Conservation (phyloP, 2,113 vertebrate species). For the Amphilophus citrinellus region DNA sequence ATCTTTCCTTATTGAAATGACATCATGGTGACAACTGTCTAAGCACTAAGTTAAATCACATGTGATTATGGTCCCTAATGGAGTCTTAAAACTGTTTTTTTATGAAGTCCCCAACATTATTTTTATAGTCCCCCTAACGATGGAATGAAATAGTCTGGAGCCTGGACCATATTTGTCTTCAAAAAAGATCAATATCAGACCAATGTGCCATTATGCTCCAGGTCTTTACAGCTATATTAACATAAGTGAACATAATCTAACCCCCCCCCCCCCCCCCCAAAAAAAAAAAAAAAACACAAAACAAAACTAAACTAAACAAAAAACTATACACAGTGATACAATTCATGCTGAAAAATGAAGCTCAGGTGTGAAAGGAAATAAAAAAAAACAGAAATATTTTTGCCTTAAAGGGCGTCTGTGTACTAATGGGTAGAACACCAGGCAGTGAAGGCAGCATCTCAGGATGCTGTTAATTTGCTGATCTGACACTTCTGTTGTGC, state of each 20-base stretch:
- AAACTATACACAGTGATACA: not conserved
- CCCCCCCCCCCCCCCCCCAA: not conserved
- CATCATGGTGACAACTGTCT: not conserved
- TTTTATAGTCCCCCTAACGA: not conserved
- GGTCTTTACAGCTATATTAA: not conserved
- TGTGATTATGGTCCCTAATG: conserved; percentile 7
- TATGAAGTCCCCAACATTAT: conserved; percentile 23
- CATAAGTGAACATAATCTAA: not conserved
- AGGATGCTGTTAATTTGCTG: not conserved
- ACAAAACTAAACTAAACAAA: not conserved
- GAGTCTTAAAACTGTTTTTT: conserved; percentile 12
- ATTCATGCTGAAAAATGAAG: not conserved
- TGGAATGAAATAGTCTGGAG: conserved; percentile 15
- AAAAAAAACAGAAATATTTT: not conserved
- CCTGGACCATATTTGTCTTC: conserved; percentile 4
- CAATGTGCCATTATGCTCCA: conserved; percentile 1
- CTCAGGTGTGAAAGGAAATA: not conserved
- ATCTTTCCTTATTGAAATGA: not conserved
- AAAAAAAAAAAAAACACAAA: not conserved
- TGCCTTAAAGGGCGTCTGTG: not conserved
- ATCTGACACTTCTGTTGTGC: not conserved
- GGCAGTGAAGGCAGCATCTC: conserved; percentile 5
- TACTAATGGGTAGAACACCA: not conserved
- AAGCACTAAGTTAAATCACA: not conserved
- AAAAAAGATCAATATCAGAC: conserved; percentile 42